Evolutionary conservation across 2,113 vertebrate species (phyloP).

Genomic region (Pollimyrus isidori): DNA sequence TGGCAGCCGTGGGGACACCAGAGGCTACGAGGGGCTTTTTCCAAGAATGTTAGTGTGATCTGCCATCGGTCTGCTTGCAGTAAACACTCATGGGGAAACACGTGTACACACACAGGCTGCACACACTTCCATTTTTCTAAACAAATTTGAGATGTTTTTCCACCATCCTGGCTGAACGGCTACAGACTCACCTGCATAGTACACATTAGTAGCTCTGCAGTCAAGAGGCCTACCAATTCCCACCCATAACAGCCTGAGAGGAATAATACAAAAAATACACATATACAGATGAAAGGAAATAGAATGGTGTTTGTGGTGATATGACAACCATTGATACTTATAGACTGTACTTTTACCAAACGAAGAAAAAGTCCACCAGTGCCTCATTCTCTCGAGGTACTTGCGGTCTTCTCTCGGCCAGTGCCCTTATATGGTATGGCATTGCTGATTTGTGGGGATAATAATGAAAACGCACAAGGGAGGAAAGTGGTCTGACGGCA

Average conservation of each 20-base stretch:
- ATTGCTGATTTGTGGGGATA: neutral
- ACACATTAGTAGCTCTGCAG: neutral
- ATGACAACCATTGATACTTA: neutral
- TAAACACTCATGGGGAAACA: neutral
- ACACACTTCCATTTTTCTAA: neutral
- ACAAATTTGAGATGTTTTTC: neutral
- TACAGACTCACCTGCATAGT: neutral
- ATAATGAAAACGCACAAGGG: constrained; percentile 14
- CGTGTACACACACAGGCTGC: neutral
- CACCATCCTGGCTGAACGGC: neutral
- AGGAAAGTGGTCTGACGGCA: constrained; percentile 2
- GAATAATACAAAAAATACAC: neutral
- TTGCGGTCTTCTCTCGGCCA: neutral
- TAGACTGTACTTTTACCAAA: neutral
- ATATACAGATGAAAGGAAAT: neutral
- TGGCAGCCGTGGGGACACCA: too few relatives aligned
- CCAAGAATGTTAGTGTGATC: neutral
- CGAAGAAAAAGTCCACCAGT: neutral
- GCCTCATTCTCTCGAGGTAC: too few relatives aligned
- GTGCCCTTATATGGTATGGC: neutral
- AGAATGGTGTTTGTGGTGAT: neutral
- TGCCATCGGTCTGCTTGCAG: neutral
- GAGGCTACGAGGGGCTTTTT: neutral
- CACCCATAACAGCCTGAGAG: neutral
- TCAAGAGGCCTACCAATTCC: neutral